A percentile compares a stretch with the other conserved stretches of the same genome.
Evolutionary conservation across 2,113 vertebrate genomes (phyloP).

Genomic region (Mobula hypostoma): DNA sequence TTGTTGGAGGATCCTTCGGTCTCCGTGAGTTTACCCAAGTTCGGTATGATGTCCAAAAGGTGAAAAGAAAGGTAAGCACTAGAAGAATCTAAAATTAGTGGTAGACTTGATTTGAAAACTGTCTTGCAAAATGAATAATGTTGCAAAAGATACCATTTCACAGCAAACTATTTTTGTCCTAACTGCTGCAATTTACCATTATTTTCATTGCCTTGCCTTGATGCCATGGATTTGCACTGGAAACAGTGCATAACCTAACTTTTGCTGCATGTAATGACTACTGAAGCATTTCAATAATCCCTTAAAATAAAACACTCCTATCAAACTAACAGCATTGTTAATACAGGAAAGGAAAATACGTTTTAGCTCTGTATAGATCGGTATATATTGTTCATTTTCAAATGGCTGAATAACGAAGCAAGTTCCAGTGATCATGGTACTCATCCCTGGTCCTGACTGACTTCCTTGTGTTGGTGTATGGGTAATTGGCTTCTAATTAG

Average conservation of each 20-base stretch:
- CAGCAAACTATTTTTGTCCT: neutral
- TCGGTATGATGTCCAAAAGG: conserved; percentile 78
- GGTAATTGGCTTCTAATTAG: no score
- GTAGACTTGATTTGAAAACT: neutral
- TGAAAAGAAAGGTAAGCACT: conserved; percentile 64
- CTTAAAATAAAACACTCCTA: neutral
- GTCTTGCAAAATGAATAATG: neutral
- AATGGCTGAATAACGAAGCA: neutral
- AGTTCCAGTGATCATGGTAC: no score
- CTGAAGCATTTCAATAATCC: neutral
- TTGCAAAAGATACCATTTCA: neutral
- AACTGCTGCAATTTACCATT: conserved; percentile 7
- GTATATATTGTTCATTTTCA: neutral
- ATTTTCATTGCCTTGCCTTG: neutral
- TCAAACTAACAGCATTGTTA: neutral
- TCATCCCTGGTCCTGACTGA: no score
- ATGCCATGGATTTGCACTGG: neutral
- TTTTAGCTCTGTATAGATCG: neutral
- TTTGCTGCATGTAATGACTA: neutral
- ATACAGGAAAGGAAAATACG: neutral
- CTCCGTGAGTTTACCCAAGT: conserved; percentile 87
- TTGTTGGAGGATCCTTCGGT: conserved; percentile 87
- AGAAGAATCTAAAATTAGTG: neutral
- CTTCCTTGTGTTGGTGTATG: no score
- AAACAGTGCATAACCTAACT: neutral